phyloP scores from a whole-genome alignment of 2,113 vertebrate species.

The Cercopithecus mona region DNA sequence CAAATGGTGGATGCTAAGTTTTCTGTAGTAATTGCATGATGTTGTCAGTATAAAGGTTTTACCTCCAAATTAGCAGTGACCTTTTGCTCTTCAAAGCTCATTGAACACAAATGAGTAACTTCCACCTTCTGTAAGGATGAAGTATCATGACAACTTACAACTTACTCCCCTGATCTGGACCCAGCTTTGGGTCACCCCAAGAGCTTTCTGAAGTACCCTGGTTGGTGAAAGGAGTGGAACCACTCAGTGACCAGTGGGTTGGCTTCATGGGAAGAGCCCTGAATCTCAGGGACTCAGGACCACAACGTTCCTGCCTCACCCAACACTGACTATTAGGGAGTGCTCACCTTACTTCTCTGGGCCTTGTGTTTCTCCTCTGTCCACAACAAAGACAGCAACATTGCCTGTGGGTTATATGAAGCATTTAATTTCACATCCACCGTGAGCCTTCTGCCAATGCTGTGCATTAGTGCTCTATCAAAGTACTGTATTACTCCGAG shows the following conservation, averaged over 20 bases:
- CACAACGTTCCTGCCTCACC: rapidly evolving
- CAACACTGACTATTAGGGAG: rapidly evolving
- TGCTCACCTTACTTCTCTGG: rapidly evolving
- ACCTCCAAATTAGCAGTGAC: background rate
- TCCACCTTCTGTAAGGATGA: background rate
- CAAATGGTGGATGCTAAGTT: background rate
- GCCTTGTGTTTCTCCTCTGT: no score
- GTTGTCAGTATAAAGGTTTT: conserved; percentile 12
- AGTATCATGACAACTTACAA: background rate
- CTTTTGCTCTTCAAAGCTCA: conserved; percentile 33
- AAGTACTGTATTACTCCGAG: rapidly evolving
- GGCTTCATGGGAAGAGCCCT: background rate
- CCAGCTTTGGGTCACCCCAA: background rate
- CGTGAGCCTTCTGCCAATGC: rapidly evolving
- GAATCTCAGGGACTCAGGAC: no score
- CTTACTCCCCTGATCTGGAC: no score
- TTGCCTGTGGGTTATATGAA: rapidly evolving
- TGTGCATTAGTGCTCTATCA: no score
- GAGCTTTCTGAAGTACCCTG: background rate
- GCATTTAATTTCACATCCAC: no score
- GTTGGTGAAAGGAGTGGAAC: background rate
- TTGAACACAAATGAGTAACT: background rate
- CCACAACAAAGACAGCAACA: rapidly evolving
- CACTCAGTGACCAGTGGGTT: rapidly evolving
- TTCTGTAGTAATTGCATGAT: conserved; percentile 23